A percentile compares a stretch with the other conserved stretches of the same genome.
Conservation (phyloP, 2,113 vertebrate genomes). For the Gambusia holbrooki region DNA sequence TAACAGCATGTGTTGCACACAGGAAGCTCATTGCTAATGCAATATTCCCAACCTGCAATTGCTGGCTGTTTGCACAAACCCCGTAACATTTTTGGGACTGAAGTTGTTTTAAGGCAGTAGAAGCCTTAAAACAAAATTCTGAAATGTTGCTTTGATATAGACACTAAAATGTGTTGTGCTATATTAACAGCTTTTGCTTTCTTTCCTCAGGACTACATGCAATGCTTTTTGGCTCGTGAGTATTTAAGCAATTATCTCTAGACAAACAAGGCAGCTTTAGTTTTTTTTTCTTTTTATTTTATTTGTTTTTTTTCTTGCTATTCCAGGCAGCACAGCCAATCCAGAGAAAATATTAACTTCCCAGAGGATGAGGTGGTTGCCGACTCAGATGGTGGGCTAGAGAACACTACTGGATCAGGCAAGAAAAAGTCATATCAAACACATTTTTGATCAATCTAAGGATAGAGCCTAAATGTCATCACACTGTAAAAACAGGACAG, state of each 20-base stretch:
- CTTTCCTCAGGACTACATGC: conserved; percentile 80
- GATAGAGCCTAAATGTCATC: neutral
- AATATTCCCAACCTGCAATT: neutral
- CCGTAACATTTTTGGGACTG: neutral
- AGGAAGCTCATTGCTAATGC: neutral
- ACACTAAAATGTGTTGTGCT: neutral
- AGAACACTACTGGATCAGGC: conserved; percentile 61
- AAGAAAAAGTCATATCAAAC: conserved; percentile 33
- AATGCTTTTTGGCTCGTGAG: conserved; percentile 85
- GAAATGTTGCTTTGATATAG: neutral
- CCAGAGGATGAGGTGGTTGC: conserved; percentile 82
- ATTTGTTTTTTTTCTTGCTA: neutral
- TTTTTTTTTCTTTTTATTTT: neutral
- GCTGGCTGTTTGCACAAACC: neutral
- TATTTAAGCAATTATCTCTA: conserved; percentile 38
- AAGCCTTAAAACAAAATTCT: neutral
- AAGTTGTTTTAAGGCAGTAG: neutral
- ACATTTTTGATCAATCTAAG: neutral
- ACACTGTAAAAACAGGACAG: neutral
- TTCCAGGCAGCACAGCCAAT: conserved; percentile 79
- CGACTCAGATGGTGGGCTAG: conserved; percentile 46
- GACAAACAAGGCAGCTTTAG: neutral
- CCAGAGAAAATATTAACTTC: conserved; percentile 82
- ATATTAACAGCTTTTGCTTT: conserved; percentile 10
- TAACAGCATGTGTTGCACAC: neutral